phyloP scores from a whole-genome alignment of 1,140 invertebrate species.

The Leptinotarsa texana region DNA sequence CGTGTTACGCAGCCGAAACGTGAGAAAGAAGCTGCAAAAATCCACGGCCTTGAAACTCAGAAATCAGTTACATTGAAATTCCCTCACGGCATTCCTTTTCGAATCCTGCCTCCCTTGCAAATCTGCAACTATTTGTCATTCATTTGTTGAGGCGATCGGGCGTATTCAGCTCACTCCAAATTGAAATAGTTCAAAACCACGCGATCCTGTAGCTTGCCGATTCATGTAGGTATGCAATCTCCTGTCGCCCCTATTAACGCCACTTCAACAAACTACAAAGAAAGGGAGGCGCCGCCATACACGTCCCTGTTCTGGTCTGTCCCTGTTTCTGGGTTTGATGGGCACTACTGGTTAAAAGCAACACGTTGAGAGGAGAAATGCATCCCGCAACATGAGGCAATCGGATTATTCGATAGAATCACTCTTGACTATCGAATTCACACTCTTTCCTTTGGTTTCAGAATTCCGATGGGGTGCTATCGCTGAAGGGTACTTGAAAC shows the following conservation, averaged over 20 bases:
- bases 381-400: slow-evolving; percentile 12
- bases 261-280: slow-evolving; percentile 28
- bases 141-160: too few species aligned
- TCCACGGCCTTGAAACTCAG: too few species aligned
- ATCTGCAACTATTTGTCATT: too few species aligned
- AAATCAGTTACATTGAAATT: too few species aligned
- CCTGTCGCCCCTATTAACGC: not conserved
- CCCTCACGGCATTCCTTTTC: too few species aligned
- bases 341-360: slow-evolving; percentile 12
- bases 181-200: too few species aligned
- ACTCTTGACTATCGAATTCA: slow-evolving; percentile 26
- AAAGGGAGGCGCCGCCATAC: slow-evolving; percentile 11
- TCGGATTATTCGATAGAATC: slow-evolving; percentile 24
- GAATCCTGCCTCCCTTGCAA: too few species aligned
- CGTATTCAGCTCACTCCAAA: too few species aligned
- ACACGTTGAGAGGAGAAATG: slow-evolving; percentile 11
- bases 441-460: slow-evolving; percentile 5
- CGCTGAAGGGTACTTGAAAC: not conserved
- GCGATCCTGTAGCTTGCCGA: too few species aligned
- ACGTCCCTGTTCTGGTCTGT: not conserved
- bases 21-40: too few species aligned
- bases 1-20: too few species aligned
- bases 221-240: not conserved
- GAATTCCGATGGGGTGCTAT: slow-evolving; percentile 9
- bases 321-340: slow-evolving; percentile 21